A percentile compares a stretch with the other conserved stretches of the same genome.
Evolutionary conservation across 2,888 invertebrate genomes (phyloP).

Genomic region (Gastrophysa polygoni): DNA sequence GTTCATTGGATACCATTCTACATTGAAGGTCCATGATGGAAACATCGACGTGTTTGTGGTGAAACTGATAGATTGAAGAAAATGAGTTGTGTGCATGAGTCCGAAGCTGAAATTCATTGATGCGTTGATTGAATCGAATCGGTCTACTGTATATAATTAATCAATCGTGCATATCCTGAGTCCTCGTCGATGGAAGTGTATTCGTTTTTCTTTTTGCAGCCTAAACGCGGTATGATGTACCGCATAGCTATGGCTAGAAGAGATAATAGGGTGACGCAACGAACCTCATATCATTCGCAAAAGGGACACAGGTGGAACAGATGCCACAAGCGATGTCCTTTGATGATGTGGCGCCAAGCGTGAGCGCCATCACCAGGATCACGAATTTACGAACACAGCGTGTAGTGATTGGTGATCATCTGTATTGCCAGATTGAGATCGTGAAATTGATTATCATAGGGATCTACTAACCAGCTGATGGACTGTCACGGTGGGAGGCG

Average conservation of each 20-base stretch:
- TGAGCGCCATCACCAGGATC: conserved; percentile 6
- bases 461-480: too few species aligned
- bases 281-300: background rate
- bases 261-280: background rate
- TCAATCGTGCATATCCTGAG: too few species aligned
- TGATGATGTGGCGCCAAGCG: conserved; percentile 24
- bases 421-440: too few species aligned
- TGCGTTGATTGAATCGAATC: too few species aligned
- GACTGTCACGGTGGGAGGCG: too few species aligned
- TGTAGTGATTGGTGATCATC: background rate
- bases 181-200: background rate
- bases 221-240: too few species aligned
- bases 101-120: too few species aligned
- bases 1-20: too few species aligned
- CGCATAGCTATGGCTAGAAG: background rate
- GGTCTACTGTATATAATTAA: background rate
- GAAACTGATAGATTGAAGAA: too few species aligned
- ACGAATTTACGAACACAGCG: background rate
- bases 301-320: background rate
- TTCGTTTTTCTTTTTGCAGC: background rate
- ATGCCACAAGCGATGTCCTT: conserved; percentile 19
- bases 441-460: too few species aligned
- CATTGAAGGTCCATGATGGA: too few species aligned
- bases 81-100: background rate
- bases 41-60: too few species aligned